Evolutionary conservation across 2,888 invertebrate genomes (phyloP), one percentile per base, ranked within the genome.

Genomic region (Proisotoma minuta): DNA sequence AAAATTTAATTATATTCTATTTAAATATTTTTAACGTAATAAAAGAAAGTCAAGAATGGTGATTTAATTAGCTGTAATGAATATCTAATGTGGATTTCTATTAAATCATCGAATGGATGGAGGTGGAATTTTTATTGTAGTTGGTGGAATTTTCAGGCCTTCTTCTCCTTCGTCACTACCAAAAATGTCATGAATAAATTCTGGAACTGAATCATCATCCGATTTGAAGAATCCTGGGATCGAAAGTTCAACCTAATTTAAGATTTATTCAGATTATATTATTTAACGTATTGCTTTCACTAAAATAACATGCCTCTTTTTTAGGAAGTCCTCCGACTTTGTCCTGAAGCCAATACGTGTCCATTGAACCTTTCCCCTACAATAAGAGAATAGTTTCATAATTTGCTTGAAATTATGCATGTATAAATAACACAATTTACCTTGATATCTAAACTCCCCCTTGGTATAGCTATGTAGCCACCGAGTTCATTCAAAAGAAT

Each of bases 341-440:
- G 10, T 81, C 81, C 1, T 79, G 53, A 43, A 83, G 75, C 82
- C 82, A 83, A 66, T 79, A 82, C 0, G 83, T 83, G 69, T 82
- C 80, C 83, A 83, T 82, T 5, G 68, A 70, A 3, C 83, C 83
- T 75, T 83, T 83, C 0, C 83, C 83, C 83, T 83, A 29, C 34
- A 48, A 12, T 49, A 22, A 4, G 23, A 5, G 3, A 49, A 22
- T 23, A 5, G n/a, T 8, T 49, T 49, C 20, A 49, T 49, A 24
- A 24, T 24, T 22, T 22, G 4, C 23, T 50, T 22, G 10, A 22
- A 8, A 50, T 34, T 34, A 34, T 34, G 8, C 8, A 34, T 10
- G 50, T 22, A 5, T 5, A 50, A 24, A 24, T 24, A 3, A 24
- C 47, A 18, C n/a, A 18, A 18, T 10, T 49, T 58, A 74, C 74